These are phyloP conservation scores for Sesamia inferens DNA, from an alignment of 2,888 invertebrate genomes.

Conservation along the genomic window DNA sequence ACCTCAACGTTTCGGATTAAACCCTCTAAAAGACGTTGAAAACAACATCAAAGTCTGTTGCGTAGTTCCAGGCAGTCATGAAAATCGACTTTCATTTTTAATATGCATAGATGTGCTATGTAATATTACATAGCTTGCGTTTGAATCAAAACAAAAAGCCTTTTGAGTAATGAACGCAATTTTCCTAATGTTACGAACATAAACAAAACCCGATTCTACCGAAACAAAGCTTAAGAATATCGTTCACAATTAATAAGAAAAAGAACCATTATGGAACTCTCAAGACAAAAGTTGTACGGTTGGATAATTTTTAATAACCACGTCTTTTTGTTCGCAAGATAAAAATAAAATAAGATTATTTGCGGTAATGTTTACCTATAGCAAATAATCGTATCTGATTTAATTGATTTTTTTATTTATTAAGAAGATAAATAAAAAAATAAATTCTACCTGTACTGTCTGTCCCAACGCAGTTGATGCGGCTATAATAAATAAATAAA, in stretches of 20 bases:
- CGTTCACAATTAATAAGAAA: conserved; percentile 13
- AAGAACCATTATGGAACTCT: conserved; percentile 25
- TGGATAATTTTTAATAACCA: background rate
- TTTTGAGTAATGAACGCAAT: conserved; percentile 23
- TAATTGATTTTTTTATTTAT: too few species aligned
- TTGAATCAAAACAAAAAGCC: background rate
- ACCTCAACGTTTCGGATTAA: background rate
- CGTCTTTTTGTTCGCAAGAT: background rate
- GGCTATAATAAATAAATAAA: too few species aligned
- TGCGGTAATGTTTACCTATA: too few species aligned
- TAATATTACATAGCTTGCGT: background rate
- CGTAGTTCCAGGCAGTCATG: background rate
- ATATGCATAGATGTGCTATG: background rate
- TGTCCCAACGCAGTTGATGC: too few species aligned
- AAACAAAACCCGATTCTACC: conserved; percentile 15
- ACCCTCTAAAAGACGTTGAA: background rate
- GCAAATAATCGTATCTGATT: too few species aligned
- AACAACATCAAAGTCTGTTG: background rate
- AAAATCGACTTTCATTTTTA: background rate
- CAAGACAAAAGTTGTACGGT: conserved; percentile 1
- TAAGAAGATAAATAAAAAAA: too few species aligned
- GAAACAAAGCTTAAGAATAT: conserved; percentile 31
- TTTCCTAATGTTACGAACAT: conserved; percentile 1
- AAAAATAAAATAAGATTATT: too few species aligned
- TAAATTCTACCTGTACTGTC: too few species aligned